Base-by-base conservation (phyloP, 2,113 vertebrate species). In the Mormyrus lacerda region DNA sequence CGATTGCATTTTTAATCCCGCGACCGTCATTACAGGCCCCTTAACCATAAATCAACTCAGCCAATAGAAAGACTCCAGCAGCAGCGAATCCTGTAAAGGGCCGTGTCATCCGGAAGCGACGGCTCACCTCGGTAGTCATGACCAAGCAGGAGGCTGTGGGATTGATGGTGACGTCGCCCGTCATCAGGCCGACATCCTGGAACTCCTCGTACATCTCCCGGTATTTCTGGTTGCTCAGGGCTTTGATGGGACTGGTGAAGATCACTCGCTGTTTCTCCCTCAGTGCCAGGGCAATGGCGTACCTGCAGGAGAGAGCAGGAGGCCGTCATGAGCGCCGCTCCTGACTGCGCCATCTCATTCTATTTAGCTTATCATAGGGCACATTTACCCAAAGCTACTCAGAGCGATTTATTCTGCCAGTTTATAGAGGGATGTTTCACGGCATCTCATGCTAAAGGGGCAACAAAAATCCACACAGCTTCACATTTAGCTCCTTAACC, bases 121-220 rank as follows among this genome's bases (percentile, higher is more conserved):
- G 31, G 35, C 83, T 92, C 93, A 99, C 98, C 97, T 99, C 98
- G 0, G 98, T 99, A 79, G 98, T 99, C 98, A 99, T 99, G 91
- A 99, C 96, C 2, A 99, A 96, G 91, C 98, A 99, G 90, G 98
- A 99, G 65, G 98, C 98, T 1, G 98, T 98, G 91, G 98, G 98
- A 93, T 99, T 99, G 93, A 99, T 99, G 73, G 98, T 99, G 92
- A 99, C 98, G 89, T 99, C 98, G 1, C 98, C 98, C 6, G 98
- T 99, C 98, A 99, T 98, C 93, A 99, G 94, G 15, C 98, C 98
- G 84, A 99, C 98, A 89, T 99, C 98, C 92, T 99, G 98, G 91
- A 99, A 99, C 93, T 99, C 98, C 93, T 99, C 98, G 65, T 99
- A 99, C 98, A 99, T 99, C 90, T 99, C 98, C 91, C 98, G 97